Base-by-base conservation (phyloP, 2,888 invertebrate genomes). In the Andrena chrysosceles region DNA sequence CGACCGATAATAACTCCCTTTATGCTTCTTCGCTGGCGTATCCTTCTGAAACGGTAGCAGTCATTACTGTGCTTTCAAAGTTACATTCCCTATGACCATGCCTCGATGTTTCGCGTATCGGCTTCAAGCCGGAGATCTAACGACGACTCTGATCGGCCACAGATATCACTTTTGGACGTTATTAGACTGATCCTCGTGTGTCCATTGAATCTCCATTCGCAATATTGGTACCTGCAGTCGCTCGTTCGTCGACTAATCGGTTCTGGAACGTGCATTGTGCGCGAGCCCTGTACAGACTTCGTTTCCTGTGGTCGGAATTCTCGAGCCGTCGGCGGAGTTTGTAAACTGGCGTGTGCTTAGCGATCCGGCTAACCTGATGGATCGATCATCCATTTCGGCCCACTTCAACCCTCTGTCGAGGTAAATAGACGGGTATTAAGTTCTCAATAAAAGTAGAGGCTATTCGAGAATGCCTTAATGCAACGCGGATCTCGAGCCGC, bases 371-470 rank as follows among this genome's bases (percentile, higher is more conserved):
- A 80, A 80, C 84, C 77, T 62, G 76, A 82, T 54, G 77, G 74
- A 80, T 84, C 82, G 82, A 87, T 82, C 85, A 70, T 75, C 72
- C 75, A 62, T 81, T 78, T 66, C 48, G 48, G 52, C 52, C 42
- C 59, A 29, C 66, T 56, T 56, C n/a, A 23, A 52, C 52, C 71
- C 56, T 70, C 73, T 52, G 64, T 49, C 85, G 76, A 35, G 70
- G 72, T 73, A 72, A 87, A 84, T 79, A 84, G 80, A 52, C 56
- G 59, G 68, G 88, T 85, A 89, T 89, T 83, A 86, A 85, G 83
- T 86, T 88, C 75, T 68, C 83, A 77, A 89, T 89, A 88, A 88
- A 89, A 88, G 85, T 83, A 70, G 80, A 33, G 80, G 60, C 68
- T 81, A 83, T 77, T 72, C 71, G 70, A 31, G 84, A 66, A 72